These are phyloP conservation scores for Vespertilio murinus DNA, from an alignment of 2,797 vertebrate genomes.

Conservation along the genomic window DNA sequence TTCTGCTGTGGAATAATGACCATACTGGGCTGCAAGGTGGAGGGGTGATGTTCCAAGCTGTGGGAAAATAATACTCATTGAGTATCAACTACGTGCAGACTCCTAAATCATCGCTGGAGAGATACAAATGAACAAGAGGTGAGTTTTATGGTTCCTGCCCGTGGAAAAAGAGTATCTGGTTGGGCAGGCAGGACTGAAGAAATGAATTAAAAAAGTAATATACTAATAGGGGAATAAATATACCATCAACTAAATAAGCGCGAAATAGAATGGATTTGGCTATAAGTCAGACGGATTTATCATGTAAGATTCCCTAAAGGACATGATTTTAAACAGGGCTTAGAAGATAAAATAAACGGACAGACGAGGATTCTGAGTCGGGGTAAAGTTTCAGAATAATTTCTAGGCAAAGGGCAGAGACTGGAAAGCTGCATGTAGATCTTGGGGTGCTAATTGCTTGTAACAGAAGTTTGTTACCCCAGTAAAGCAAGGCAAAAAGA, in stretches of 20 bases:
- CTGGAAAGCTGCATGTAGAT: slow-evolving; percentile 26
- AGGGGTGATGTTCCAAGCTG: slow-evolving; percentile 94
- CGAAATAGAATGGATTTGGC: slow-evolving; percentile 22
- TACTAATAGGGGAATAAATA: not conserved
- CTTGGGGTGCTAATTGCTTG: not conserved
- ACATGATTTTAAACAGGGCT: not conserved
- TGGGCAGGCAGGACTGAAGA: not conserved
- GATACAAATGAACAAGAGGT: slow-evolving; percentile 15
- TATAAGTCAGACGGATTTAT: slow-evolving; percentile 26
- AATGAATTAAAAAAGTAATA: not conserved
- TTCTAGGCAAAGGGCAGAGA: not conserved
- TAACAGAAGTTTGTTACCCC: not conserved
- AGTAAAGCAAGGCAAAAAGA: slow-evolving; percentile 30
- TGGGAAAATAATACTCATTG: slow-evolving; percentile 51
- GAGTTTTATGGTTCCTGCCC: not conserved
- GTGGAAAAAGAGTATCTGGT: not conserved
- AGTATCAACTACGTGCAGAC: not conserved
- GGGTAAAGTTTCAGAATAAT: slow-evolving; percentile 2
- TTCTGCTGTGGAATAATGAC: slow-evolving; percentile 94
- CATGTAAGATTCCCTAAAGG: not conserved
- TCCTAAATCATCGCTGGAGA: not conserved
- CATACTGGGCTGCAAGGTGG: slow-evolving; percentile 93
- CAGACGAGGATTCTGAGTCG: slow-evolving; percentile 5
- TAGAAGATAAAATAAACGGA: not conserved
- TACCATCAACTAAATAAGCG: not conserved